These are phyloP conservation scores for Aurelia sp. DNA, from an alignment of 30 jellyfish, hydroid and myxozoan genomes.

Conservation along the genomic window DNA sequence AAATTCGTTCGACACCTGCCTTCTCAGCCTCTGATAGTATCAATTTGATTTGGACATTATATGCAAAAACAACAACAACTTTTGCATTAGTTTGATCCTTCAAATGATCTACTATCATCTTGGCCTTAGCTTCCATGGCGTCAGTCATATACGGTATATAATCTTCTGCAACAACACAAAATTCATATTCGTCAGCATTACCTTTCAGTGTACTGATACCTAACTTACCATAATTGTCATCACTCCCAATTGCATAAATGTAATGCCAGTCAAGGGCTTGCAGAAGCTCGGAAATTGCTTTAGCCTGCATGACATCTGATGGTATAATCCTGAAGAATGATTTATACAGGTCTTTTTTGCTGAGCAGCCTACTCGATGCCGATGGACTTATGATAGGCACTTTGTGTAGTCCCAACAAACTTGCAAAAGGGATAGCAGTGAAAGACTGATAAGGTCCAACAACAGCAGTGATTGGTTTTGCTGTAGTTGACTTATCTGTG, in stretches of 20 bases:
- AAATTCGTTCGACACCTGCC: constrained; percentile 50
- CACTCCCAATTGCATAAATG: constrained; percentile 90
- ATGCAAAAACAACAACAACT: constrained; percentile 77
- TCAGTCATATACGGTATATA: constrained; percentile 55
- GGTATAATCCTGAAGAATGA: constrained; percentile 92
- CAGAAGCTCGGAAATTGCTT: constrained; percentile 74
- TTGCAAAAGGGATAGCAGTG: constrained; percentile 92
- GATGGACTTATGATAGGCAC: constrained; percentile 89
- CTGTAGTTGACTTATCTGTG: neutral
- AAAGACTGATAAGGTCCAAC: constrained; percentile 82
- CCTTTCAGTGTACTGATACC: constrained; percentile 79
- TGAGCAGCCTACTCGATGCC: constrained; percentile 91
- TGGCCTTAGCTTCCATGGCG: constrained; percentile 54
- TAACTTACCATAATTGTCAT: constrained; percentile 91
- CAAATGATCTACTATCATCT: constrained; percentile 31
- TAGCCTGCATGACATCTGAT: constrained; percentile 81
- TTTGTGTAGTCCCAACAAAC: constrained; percentile 62
- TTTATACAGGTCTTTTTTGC: constrained; percentile 77
- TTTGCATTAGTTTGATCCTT: constrained; percentile 54
- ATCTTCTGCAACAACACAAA: constrained; percentile 83
- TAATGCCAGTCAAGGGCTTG: constrained; percentile 72
- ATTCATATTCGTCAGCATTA: constrained; percentile 32
- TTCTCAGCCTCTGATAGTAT: constrained; percentile 68
- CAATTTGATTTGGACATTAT: constrained; percentile 64
- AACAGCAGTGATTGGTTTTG: constrained; percentile 60